Evolutionary conservation across 1,140 invertebrate genomes (phyloP), one percentile per base, ranked within the genome.

Genomic region (Maniola jurtina): DNA sequence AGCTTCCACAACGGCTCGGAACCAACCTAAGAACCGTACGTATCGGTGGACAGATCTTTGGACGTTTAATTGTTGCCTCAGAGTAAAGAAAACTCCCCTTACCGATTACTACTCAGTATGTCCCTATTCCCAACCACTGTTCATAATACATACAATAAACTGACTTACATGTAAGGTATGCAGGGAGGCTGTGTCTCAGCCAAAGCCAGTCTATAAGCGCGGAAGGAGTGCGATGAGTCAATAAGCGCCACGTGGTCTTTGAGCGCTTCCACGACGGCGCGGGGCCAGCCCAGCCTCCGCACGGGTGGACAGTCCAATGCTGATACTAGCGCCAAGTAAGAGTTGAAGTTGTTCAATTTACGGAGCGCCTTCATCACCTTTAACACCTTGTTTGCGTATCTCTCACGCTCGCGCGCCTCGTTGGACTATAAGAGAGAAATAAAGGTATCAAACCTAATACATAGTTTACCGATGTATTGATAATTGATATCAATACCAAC

Each of bases 281-380:
- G 97, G 83, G 97, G 96, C 98, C 98, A 99, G 85, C 99, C 98
- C 55, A 99, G 92, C 73, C 98, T 90, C 48, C 97, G 93, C 64
- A 99, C 96, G 5, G 99, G 98, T 7, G 98, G 98, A 38, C 98
- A 99, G 91, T 99, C 98, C 57, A 99, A 91, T 16, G 99, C 99
- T 9, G 98, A 99, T 34, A 99, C 91, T 66, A 99, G 92, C 6
- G 98, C 98, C 71, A 99, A 92, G 92, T 99, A 99, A 45, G 98
- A 99, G 92, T 99, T 99, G 84, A 99, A 99, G 91, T 99, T 99
- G 87, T 98, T 99, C 83, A 99, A 95, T 87, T 99, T 99, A 66
- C 98, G 93, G 65, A 99, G 91, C 80, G 97, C 95, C 91, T 99
- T 98, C 98, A 99, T 99, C 55, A 99, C 98, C 91, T 99, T 99